A percentile compares a stretch with the other conserved stretches of the same genome.
Conservation (phyloP, 2,797 vertebrate genomes). For the Triplophysa yarkandensis region DNA sequence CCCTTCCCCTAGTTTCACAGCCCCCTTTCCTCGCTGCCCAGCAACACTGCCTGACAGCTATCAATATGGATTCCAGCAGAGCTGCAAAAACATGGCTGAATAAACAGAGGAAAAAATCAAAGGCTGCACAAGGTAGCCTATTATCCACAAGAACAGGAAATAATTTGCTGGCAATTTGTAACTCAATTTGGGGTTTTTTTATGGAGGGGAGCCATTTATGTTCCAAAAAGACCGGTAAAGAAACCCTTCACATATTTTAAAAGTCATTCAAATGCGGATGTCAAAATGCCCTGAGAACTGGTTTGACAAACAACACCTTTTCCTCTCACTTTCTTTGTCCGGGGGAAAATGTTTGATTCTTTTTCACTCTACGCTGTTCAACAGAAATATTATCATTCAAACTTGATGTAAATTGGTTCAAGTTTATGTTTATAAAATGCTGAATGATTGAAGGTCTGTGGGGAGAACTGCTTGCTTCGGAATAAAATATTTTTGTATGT, state of each 20-base stretch:
- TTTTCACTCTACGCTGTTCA: slow-evolving; percentile 25
- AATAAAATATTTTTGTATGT: slow-evolving; percentile 1
- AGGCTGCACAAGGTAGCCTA: slow-evolving; percentile 68
- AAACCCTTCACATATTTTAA: slow-evolving; percentile 65
- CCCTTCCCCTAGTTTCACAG: slow-evolving; percentile 50
- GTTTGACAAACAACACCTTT: slow-evolving; percentile 68
- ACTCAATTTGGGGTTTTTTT: slow-evolving; percentile 69
- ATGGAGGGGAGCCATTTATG: slow-evolving; percentile 49
- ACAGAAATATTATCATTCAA: slow-evolving; percentile 29
- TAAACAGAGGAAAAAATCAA: slow-evolving; percentile 74
- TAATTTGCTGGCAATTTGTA: slow-evolving; percentile 75
- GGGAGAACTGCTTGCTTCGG: not conserved
- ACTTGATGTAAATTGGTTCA: slow-evolving; percentile 17
- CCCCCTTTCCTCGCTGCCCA: slow-evolving; percentile 56
- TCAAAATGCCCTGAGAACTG: slow-evolving; percentile 61
- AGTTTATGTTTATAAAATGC: slow-evolving; percentile 58
- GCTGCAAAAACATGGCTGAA: slow-evolving; percentile 70
- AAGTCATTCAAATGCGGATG: slow-evolving; percentile 64
- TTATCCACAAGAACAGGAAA: slow-evolving; percentile 73
- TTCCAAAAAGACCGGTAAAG: slow-evolving; percentile 45
- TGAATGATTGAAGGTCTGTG: slow-evolving; percentile 30
- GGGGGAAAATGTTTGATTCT: slow-evolving; percentile 54
- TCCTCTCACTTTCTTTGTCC: slow-evolving; percentile 56
- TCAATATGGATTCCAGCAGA: slow-evolving; percentile 82
- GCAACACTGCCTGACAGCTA: slow-evolving; percentile 74